Conservation (phyloP, 1,140 invertebrate species). For the Dendroctonus valens region DNA sequence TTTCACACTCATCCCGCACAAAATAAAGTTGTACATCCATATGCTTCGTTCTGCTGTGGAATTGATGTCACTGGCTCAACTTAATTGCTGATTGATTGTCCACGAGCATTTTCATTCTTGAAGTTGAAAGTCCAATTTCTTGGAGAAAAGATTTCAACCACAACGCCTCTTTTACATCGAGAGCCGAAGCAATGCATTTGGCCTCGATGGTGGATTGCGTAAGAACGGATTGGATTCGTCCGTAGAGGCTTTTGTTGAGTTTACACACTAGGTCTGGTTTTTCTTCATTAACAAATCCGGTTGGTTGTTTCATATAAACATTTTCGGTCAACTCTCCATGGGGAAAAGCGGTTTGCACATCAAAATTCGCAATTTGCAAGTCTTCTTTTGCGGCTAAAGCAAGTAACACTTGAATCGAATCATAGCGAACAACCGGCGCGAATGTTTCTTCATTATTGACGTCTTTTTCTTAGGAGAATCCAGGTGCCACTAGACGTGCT, state of each 20-base stretch:
- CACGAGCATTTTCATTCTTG: constrained; percentile 10
- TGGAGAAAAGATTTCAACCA: constrained; percentile 33
- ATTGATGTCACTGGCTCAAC: not conserved
- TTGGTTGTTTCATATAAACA: constrained; percentile 41
- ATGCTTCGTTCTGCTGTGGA: too few relatives aligned
- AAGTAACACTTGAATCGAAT: not conserved
- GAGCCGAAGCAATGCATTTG: too few relatives aligned
- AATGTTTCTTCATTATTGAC: not conserved
- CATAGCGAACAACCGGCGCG: constrained; percentile 5
- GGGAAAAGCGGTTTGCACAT: constrained; percentile 13
- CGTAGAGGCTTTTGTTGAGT: constrained; percentile 51
- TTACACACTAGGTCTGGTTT: constrained; percentile 25
- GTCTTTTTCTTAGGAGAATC: not conserved
- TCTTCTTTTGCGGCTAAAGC: constrained; percentile 5
- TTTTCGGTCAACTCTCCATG: constrained; percentile 9
- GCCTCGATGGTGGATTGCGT: too few relatives aligned
- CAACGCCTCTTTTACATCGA: constrained; percentile 28
- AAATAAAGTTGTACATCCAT: too few relatives aligned
- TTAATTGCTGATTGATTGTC: constrained; percentile 20
- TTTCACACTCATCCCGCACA: too few relatives aligned
- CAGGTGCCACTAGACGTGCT: too few relatives aligned
- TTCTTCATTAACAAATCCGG: constrained; percentile 43
- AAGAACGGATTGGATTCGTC: constrained; percentile 53
- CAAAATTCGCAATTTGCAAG: constrained; percentile 5
- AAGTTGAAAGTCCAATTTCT: not conserved